These are phyloP conservation scores for Sternarchorhynchus goeldii DNA, from an alignment of 2,797 vertebrate species.

Conservation along the genomic window DNA sequence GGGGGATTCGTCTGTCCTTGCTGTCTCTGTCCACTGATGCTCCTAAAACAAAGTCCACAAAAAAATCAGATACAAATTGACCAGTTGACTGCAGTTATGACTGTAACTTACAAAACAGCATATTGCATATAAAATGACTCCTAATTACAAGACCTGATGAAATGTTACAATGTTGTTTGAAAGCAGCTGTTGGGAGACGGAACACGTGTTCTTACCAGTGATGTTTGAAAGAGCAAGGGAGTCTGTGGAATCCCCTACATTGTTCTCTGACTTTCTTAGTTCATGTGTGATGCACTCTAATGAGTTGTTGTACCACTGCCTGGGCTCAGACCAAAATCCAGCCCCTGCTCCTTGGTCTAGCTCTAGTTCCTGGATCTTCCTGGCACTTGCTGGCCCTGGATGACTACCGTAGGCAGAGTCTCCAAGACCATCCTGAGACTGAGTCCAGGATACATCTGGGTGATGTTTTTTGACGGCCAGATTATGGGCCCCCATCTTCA, in stretches of 20 bases:
- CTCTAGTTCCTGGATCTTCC: constrained; percentile 93
- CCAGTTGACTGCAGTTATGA: not conserved
- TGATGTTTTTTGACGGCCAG: constrained; percentile 90
- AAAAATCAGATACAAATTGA: constrained; percentile 1
- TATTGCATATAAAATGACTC: too few species aligned
- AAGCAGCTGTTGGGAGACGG: not conserved
- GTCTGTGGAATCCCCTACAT: constrained; percentile 92
- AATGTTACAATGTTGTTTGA: not conserved
- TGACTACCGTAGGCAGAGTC: constrained; percentile 97
- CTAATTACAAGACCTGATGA: not conserved
- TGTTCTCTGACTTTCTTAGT: constrained; percentile 84
- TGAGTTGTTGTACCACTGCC: constrained; percentile 90
- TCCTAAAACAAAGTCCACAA: constrained; percentile 68
- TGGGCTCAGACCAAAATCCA: constrained; percentile 79
- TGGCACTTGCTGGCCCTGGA: constrained; percentile 91
- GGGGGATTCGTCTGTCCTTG: constrained; percentile 80
- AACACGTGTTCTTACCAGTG: constrained; percentile 79
- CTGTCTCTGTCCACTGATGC: constrained; percentile 88
- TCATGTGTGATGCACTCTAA: constrained; percentile 89
- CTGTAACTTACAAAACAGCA: not conserved
- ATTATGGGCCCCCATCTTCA: constrained; percentile 58
- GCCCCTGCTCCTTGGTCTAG: constrained; percentile 81
- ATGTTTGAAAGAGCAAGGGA: constrained; percentile 95
- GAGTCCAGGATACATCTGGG: constrained; percentile 92
- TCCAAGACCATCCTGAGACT: constrained; percentile 93